These are phyloP conservation scores for Pheosia tremula DNA, from an alignment of 2,888 invertebrate genomes.

Conservation along the genomic window DNA sequence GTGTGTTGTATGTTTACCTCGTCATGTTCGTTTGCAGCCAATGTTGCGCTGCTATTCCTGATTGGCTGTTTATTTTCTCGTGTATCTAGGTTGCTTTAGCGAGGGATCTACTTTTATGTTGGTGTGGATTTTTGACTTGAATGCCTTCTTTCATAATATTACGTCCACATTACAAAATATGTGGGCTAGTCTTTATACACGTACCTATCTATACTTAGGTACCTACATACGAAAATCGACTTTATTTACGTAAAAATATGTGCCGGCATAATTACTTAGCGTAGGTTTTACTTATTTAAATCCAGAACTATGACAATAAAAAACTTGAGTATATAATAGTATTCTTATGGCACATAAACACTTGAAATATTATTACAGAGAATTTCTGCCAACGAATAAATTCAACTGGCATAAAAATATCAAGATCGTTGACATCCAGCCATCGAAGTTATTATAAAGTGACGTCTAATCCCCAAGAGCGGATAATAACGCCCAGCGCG, in stretches of 20 bases:
- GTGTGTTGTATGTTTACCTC: conserved; percentile 39
- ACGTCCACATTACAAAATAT: no score
- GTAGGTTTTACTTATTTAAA: no score
- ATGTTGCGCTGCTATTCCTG: neutral
- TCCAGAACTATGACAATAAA: no score
- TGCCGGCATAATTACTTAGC: no score
- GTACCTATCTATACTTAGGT: no score
- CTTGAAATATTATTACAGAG: neutral
- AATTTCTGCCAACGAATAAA: neutral
- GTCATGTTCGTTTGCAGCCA: conserved; percentile 21
- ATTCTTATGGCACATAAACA: no score
- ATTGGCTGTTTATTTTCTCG: conserved; percentile 1
- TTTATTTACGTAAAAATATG: no score
- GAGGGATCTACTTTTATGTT: neutral
- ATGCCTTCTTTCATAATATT: no score
- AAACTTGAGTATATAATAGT: no score
- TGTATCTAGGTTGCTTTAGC: neutral
- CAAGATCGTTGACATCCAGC: conserved; percentile 5
- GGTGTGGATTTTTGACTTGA: no score
- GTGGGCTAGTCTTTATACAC: no score
- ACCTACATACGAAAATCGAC: no score
- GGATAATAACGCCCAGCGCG: conserved; percentile 27
- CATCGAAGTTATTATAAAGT: conserved; percentile 26
- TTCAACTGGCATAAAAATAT: neutral
- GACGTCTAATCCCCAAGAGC: conserved; percentile 26